Evolutionary conservation across 1,140 invertebrate genomes (phyloP).

Genomic region (Triops cancriformis): DNA sequence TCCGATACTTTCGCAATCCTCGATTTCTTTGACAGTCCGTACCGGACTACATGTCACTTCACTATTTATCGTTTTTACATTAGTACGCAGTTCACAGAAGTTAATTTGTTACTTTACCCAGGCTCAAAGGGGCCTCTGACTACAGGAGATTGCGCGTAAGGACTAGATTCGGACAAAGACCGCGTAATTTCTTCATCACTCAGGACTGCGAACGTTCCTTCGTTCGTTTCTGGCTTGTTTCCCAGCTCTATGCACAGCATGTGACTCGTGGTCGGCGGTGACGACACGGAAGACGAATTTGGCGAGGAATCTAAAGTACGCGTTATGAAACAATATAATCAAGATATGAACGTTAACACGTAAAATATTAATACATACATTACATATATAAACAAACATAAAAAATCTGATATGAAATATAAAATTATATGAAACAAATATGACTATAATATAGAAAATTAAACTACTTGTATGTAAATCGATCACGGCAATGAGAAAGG

Average conservation of each 20-base stretch:
- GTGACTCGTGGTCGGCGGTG: background rate
- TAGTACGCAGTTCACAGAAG: background rate
- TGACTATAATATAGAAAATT: too few species aligned
- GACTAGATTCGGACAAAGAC: slow-evolving; percentile 22
- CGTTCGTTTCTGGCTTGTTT: background rate
- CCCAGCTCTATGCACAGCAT: background rate
- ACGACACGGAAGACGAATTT: background rate
- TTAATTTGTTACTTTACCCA: slow-evolving; percentile 1
- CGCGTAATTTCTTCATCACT: slow-evolving; percentile 26
- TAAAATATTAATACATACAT: too few species aligned
- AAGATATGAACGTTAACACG: too few species aligned
- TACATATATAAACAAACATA: too few species aligned
- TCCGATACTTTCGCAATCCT: background rate
- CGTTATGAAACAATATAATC: too few species aligned
- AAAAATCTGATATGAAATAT: too few species aligned
- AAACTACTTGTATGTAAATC: too few species aligned
- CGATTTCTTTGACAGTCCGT: background rate
- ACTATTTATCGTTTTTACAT: background rate
- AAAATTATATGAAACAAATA: too few species aligned
- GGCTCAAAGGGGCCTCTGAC: background rate
- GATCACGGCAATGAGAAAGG: too few species aligned
- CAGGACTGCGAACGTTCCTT: slow-evolving; percentile 21
- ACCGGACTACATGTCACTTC: background rate
- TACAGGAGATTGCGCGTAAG: slow-evolving; percentile 18
- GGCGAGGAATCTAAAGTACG: background rate